Base-by-base conservation (phyloP, 2,797 vertebrate species). In the Spea hammondii region DNA sequence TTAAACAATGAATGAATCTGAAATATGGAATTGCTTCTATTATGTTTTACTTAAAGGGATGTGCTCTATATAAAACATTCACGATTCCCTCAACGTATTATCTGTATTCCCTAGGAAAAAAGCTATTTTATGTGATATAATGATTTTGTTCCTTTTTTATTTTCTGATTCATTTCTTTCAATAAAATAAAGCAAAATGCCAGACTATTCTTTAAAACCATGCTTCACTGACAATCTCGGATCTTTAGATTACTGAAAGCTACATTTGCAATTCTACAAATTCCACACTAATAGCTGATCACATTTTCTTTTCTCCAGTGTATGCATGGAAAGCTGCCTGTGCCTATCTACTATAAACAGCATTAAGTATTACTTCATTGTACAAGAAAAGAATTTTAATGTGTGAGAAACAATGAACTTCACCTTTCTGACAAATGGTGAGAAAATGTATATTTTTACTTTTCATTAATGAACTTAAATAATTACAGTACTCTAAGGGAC, bases 251-350 rank as follows among this genome's bases (percentile, higher is more conserved):
- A 64, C 54, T 48, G 55, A 64, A 79, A 62, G 57, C 55, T 55
- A 70, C 65, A 54, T 74, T 70, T 74, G 65, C 71, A 79, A 74
- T 74, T 74, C 55, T 57, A 64, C 65, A 79, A 74, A 74, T 62
- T 32, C 5, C 5, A 6, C 44, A 9, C 32, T 62, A 64, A 79
- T 64, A 48, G 48, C 66, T 70, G 72, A 70, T 79, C 65, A 69
- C 49, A 79, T 74, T 69, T 70, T 54, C 7, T 9, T 74, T 54
- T 70, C 65, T 74, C 14, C 12, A 10, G 53, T 48, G n/a, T 74
- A 62, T 74, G 57, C 13, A 62, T 47, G 50, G 74, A 70, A 70
- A 44, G 47, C 13, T 74, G 11, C 46, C 13, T 53, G 11, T n/a
- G 77, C 45, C 62, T 44, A 45, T 50, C 69, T 17, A 72, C 53